A percentile compares a stretch with the other conserved stretches of the same genome.
phyloP scores from a whole-genome alignment of 2,113 vertebrate species.

The Stomatorhinus ivindoensis region DNA sequence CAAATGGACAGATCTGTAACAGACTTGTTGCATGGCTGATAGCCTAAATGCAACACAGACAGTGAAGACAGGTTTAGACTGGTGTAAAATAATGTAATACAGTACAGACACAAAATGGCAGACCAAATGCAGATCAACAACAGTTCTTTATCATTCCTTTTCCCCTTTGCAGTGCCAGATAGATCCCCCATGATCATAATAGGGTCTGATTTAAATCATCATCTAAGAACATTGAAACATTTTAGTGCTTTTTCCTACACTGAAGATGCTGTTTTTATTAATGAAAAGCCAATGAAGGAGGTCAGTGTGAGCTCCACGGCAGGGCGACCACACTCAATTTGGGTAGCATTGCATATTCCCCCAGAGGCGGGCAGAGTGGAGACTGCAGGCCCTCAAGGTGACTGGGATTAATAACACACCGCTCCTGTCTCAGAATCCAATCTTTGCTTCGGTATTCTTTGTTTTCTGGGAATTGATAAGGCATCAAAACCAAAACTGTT shows the following conservation, averaged over 20 bases:
- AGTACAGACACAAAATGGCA: not conserved
- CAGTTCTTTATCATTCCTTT: not conserved
- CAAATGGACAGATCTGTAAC: not conserved
- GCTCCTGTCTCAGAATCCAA: not conserved
- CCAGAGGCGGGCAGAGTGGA: not conserved
- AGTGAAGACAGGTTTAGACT: not conserved
- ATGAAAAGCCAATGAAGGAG: not conserved
- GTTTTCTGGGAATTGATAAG: not conserved
- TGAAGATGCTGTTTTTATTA: not conserved
- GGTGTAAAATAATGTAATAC: not conserved
- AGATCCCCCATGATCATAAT: not conserved
- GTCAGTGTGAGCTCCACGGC: not conserved
- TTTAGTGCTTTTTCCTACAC: not conserved
- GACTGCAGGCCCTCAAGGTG: not conserved
- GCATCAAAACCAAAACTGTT: not conserved
- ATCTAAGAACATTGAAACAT: not conserved
- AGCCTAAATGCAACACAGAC: not conserved
- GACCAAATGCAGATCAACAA: not conserved
- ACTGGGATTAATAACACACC: not conserved
- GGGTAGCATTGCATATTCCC: not conserved
- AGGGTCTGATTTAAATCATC: not conserved
- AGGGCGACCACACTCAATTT: not conserved
- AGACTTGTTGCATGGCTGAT: not conserved
- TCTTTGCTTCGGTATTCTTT: not conserved
- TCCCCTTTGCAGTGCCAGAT: not conserved